Conservation (phyloP, 2,113 vertebrate species). For the Epinephelus cyanopodus region DNA sequence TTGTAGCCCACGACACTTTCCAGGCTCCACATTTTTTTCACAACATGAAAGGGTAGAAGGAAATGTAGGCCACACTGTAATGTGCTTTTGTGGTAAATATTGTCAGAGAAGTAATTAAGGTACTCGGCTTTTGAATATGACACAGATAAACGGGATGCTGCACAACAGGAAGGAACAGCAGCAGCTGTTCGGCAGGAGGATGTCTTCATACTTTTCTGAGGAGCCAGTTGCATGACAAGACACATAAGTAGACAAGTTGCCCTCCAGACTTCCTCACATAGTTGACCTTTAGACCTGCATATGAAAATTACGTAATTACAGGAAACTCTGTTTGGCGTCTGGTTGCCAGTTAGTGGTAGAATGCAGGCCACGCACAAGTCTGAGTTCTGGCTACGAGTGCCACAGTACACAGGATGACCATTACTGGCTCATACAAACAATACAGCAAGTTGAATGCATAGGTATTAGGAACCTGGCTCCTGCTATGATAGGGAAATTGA, state of each 20-base stretch:
- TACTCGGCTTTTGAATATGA: constrained; percentile 20
- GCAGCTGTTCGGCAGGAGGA: not conserved
- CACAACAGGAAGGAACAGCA: constrained; percentile 1
- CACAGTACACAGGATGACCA: no score
- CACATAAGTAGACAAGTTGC: constrained; percentile 11
- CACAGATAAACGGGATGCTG: constrained; percentile 36
- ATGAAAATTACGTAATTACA: constrained; percentile 59
- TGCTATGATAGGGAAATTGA: not conserved
- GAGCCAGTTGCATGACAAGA: not conserved
- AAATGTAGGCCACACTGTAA: not conserved
- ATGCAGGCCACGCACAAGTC: not conserved
- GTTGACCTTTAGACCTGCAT: constrained; percentile 50
- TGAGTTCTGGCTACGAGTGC: not conserved
- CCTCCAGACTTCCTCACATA: constrained; percentile 34
- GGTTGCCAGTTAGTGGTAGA: constrained; percentile 3
- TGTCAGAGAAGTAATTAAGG: not conserved
- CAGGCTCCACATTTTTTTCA: not conserved
- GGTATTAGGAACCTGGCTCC: not conserved
- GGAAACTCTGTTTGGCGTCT: constrained; percentile 43
- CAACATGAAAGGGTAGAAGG: not conserved
- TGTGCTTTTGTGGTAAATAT: not conserved
- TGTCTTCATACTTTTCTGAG: not conserved
- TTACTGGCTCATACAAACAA: not conserved
- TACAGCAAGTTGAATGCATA: not conserved
- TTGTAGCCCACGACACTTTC: not conserved